Conservation (phyloP, 2,888 invertebrate species). For the Aethes cnicana region DNA sequence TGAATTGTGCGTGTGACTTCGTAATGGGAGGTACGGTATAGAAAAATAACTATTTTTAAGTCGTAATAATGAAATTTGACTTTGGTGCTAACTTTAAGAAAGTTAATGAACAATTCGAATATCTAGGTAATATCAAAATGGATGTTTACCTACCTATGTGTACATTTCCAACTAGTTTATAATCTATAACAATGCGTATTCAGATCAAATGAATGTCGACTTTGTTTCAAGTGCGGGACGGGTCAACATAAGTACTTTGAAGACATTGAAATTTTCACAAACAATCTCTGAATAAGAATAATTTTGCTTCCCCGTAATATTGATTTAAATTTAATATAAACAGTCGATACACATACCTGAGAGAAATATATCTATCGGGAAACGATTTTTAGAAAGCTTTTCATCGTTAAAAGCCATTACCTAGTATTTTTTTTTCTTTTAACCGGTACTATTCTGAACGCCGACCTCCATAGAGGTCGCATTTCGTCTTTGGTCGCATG, state of each 20-base stretch:
- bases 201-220: not conserved
- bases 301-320: conserved; percentile 6
- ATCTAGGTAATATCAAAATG: too few species aligned
- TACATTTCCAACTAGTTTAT: too few species aligned
- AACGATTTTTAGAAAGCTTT: too few species aligned
- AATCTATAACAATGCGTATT: not conserved
- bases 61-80: conserved; percentile 6
- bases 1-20: conserved; percentile 9
- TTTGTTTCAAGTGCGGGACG: not conserved
- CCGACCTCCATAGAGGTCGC: conserved; percentile 35
- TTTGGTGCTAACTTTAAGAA: not conserved
- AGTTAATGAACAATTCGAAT: too few species aligned
- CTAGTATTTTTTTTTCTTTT: conserved; percentile 10
- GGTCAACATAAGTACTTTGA: not conserved
- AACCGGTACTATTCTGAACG: conserved; percentile 26
- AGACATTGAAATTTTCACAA: not conserved
- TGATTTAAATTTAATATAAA: conserved; percentile 12
- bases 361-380: too few species aligned
- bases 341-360: conserved; percentile 11
- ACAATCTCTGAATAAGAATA: too few species aligned
- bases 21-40: conserved; percentile 25
- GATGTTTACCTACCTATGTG: too few species aligned
- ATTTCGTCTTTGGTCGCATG: conserved; percentile 15
- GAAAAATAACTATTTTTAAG: conserved; percentile 3
- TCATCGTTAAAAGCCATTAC: too few species aligned